phyloP scores from a whole-genome alignment of 2,113 vertebrate genomes.

The Pteropus alecto region DNA sequence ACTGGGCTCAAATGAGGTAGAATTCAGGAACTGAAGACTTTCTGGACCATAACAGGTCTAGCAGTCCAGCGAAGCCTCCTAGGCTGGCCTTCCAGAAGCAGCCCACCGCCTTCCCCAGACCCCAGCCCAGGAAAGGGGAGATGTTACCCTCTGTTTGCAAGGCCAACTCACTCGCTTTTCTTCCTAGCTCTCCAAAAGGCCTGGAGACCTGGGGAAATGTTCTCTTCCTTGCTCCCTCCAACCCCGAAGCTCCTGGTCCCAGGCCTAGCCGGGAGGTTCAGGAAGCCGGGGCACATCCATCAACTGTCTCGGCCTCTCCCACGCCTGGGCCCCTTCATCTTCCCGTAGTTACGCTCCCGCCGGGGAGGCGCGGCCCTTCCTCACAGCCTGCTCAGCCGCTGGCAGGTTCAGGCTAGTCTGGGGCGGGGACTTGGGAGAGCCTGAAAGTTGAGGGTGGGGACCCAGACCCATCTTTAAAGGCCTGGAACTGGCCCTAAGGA shows the following conservation, averaged over 20 bases:
- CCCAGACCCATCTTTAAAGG: slow-evolving; percentile 40
- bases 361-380: background rate
- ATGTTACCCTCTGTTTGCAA: background rate
- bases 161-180: background rate
- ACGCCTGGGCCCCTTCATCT: background rate
- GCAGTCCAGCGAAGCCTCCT: background rate
- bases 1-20: background rate
- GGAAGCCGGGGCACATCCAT: background rate
- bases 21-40: background rate
- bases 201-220: background rate
- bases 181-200: background rate
- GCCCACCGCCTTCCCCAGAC: background rate
- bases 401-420: slow-evolving; percentile 66
- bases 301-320: background rate
- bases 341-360: background rate
- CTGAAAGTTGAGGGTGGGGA: slow-evolving; percentile 47
- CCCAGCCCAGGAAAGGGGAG: background rate
- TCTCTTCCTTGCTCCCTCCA: background rate
- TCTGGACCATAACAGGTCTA: rapidly evolving
- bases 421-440: slow-evolving; percentile 60
- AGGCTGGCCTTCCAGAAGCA: background rate
- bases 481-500: background rate
- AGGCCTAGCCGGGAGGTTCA: rapidly evolving
- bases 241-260: too few relatives aligned
- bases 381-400: background rate